Conservation (phyloP, 30 jellyfish, hydroid and myxozoan species). For the Aurelia aurita complex sp. Pacific region DNA sequence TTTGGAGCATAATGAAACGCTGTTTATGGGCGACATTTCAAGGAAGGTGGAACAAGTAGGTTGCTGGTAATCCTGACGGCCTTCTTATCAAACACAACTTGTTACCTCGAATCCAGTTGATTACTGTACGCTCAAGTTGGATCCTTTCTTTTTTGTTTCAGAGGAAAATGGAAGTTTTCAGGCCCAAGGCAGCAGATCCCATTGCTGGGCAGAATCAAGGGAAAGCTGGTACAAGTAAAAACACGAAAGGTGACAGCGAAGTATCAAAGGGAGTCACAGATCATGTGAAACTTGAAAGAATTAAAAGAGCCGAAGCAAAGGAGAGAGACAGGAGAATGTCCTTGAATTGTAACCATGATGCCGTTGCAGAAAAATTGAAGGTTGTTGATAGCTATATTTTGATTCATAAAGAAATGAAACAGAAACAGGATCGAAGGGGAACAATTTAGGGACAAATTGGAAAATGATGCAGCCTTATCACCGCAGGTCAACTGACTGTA, state of each 20-base stretch:
- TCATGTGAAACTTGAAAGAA: slow-evolving; percentile 5
- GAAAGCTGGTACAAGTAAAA: no score
- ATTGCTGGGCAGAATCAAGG: no score
- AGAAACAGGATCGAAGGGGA: not conserved
- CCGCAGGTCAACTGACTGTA: no score
- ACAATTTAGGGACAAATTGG: not conserved
- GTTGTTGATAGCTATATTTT: slow-evolving; percentile 12
- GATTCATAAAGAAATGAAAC: slow-evolving; percentile 12
- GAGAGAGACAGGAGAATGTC: slow-evolving; percentile 18
- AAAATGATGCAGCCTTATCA: no score
- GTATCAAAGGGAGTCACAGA: not conserved
- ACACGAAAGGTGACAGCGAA: not conserved
- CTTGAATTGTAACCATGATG: not conserved
- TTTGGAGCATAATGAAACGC: no score
- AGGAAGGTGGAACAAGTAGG: no score
- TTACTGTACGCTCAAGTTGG: not conserved
- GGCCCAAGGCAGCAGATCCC: no score
- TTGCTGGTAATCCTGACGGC: no score
- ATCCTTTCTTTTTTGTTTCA: not conserved
- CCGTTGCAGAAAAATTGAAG: slow-evolving; percentile 9
- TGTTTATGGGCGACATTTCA: no score
- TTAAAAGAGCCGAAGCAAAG: not conserved
- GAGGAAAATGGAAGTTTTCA: no score
- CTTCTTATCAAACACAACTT: no score
- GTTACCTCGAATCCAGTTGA: no score